Evolutionary conservation across 2,797 vertebrate genomes (phyloP).

Genomic region (Apogon hyalosoma): DNA sequence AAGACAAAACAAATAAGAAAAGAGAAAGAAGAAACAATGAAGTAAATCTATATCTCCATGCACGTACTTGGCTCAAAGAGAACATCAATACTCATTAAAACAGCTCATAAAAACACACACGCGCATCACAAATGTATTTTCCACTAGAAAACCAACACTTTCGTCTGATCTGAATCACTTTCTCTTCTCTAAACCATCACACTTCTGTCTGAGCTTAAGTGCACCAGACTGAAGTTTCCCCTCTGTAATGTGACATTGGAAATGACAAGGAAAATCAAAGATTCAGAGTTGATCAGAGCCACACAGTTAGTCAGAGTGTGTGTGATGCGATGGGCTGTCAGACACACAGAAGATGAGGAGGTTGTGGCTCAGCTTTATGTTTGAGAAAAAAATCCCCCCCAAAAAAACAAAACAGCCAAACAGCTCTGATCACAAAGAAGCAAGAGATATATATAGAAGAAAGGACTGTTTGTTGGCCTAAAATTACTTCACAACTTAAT

Average conservation of each 20-base stretch:
- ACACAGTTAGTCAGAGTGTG: conserved; percentile 40
- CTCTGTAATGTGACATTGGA: conserved; percentile 49
- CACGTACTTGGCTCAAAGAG: too few relatives aligned
- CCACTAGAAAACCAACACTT: not conserved
- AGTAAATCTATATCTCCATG: too few relatives aligned
- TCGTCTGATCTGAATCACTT: not conserved
- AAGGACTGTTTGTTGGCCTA: not conserved
- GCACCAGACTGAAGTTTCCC: conserved; percentile 17
- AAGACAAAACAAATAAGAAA: too few relatives aligned
- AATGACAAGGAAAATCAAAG: conserved; percentile 62
- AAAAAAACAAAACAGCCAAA: conserved; percentile 4
- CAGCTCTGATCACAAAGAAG: conserved; percentile 10
- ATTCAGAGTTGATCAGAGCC: conserved; percentile 54
- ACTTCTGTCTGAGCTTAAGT: conserved; percentile 15
- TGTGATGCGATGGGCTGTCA: conserved; percentile 35
- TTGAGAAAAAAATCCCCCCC: conserved; percentile 32
- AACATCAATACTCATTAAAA: too few relatives aligned
- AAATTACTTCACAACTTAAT: conserved; percentile 2
- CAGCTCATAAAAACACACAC: too few relatives aligned
- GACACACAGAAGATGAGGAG: conserved; percentile 31
- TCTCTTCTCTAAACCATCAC: not conserved
- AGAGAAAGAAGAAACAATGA: too few relatives aligned
- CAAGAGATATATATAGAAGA: not conserved
- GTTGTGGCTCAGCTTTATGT: conserved; percentile 35
- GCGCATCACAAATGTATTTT: too few relatives aligned